These are phyloP conservation scores for Drosophila ficusphila DNA, from an alignment of 1,140 invertebrate genomes.

Conservation along the genomic window DNA sequence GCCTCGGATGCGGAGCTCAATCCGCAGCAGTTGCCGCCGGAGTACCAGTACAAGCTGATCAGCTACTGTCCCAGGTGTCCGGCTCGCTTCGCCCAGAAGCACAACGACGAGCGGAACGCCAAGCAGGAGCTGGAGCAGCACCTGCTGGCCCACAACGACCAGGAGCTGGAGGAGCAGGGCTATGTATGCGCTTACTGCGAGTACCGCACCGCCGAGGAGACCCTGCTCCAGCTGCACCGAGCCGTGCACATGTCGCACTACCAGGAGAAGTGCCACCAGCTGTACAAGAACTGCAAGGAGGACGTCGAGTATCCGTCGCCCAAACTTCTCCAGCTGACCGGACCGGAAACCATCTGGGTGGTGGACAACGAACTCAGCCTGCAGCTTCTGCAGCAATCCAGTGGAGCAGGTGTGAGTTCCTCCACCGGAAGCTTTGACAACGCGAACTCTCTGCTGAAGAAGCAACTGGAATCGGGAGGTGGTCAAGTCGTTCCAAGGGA, in stretches of 20 bases:
- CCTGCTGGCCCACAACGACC: slow-evolving; percentile 85
- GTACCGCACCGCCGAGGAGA: slow-evolving; percentile 90
- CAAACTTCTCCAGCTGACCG: slow-evolving; percentile 85
- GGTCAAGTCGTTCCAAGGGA: slow-evolving; percentile 26
- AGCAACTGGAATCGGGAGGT: slow-evolving; percentile 71
- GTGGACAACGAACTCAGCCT: slow-evolving; percentile 76
- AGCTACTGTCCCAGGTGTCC: slow-evolving; percentile 90
- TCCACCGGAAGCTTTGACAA: slow-evolving; percentile 52
- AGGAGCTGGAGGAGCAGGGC: slow-evolving; percentile 54
- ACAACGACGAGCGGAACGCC: slow-evolving; percentile 84
- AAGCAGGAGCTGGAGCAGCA: slow-evolving; percentile 85
- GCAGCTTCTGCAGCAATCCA: slow-evolving; percentile 73
- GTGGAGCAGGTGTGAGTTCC: slow-evolving; percentile 42
- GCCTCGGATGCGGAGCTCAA: slow-evolving; percentile 29
- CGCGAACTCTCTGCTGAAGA: slow-evolving; percentile 72
- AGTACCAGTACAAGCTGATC: slow-evolving; percentile 82
- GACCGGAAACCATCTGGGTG: slow-evolving; percentile 84
- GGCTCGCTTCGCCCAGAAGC: slow-evolving; percentile 87
- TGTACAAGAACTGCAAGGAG: slow-evolving; percentile 88
- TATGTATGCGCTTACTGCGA: slow-evolving; percentile 91
- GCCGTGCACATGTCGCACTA: slow-evolving; percentile 93
- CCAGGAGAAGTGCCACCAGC: slow-evolving; percentile 90
- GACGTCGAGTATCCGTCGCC: slow-evolving; percentile 88
- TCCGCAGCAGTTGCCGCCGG: slow-evolving; percentile 57
- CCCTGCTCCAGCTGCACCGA: slow-evolving; percentile 89